Evolutionary conservation across 2,797 vertebrate species (phyloP).

Genomic region (Streptopelia turtur): DNA sequence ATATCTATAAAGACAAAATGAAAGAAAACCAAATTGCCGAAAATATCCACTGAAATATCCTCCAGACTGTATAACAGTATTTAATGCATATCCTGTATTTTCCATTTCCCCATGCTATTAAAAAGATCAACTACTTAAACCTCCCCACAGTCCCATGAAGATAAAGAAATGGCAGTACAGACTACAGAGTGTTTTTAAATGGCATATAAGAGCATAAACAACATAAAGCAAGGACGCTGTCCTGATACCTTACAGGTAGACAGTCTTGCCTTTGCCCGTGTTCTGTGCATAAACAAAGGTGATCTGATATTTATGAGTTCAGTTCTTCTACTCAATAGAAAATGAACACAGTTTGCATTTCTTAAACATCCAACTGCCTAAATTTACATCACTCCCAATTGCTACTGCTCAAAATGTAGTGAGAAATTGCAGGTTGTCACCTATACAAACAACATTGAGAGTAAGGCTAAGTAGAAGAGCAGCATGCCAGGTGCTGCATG

Average conservation of each 20-base stretch:
- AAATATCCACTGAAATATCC: neutral
- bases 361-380: neutral
- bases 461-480: neutral
- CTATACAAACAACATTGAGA: neutral
- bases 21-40: neutral
- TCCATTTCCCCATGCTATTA: neutral
- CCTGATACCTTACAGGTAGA: neutral
- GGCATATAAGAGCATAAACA: neutral
- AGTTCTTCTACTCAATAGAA: neutral
- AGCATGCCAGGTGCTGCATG: neutral
- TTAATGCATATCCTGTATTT: neutral
- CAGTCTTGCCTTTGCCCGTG: neutral
- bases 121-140: neutral
- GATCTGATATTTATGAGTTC: neutral
- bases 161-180: neutral
- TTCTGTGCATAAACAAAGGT: neutral
- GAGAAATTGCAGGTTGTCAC: neutral
- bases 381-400: neutral
- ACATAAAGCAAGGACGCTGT: neutral
- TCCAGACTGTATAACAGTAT: neutral
- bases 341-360: neutral
- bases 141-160: neutral
- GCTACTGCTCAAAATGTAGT: neutral
- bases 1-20: neutral
- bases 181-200: neutral